Evolutionary conservation across 2,113 vertebrate genomes (phyloP).

Genomic region (Macrotis lagotis): DNA sequence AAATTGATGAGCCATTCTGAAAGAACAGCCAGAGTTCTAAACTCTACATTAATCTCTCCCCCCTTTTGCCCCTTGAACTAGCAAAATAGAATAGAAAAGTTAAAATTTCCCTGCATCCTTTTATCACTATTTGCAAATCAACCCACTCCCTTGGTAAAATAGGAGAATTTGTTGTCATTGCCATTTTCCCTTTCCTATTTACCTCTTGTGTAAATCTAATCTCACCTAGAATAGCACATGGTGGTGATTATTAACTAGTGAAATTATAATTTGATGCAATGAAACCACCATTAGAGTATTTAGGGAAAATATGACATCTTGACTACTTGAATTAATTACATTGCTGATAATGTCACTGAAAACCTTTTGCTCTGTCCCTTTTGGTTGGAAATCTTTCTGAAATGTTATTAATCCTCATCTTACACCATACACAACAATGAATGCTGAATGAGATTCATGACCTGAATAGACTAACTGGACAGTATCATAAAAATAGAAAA

Average conservation of each 20-base stretch:
- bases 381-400: not conserved
- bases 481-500: not conserved
- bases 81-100: conserved; percentile 26
- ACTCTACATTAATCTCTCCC: conserved; percentile 22
- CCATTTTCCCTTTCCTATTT: not conserved
- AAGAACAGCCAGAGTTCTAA: conserved; percentile 53
- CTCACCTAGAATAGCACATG: not conserved
- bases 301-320: not conserved
- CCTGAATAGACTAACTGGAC: not conserved
- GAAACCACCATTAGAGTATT: not conserved
- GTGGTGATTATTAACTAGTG: not conserved
- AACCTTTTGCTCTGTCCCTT: not conserved
- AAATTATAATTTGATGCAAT: not conserved
- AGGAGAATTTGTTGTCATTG: not conserved
- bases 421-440: not conserved
- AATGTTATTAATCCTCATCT: not conserved
- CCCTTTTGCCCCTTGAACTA: conserved; percentile 15
- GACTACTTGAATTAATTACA: not conserved
- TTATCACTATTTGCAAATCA: conserved; percentile 29
- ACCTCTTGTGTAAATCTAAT: not conserved
- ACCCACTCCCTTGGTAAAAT: not conserved
- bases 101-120: conserved; percentile 6
- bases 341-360: not conserved
- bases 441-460: not conserved
- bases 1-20: conserved; percentile 61